Evolutionary conservation across 2,113 vertebrate genomes (phyloP).

Genomic region (Mus spicilegus): DNA sequence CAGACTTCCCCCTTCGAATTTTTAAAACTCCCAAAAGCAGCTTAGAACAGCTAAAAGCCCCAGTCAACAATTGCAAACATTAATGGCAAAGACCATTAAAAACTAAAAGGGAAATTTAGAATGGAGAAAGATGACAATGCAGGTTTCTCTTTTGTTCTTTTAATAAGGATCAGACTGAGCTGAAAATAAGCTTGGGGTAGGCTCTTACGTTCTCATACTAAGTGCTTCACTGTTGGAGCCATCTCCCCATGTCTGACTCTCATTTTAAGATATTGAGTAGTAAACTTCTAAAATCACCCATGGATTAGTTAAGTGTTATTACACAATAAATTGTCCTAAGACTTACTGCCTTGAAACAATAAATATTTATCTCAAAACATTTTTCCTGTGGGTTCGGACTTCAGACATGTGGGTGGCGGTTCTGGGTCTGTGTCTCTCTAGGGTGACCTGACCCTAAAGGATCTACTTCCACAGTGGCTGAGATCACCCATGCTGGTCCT

Average conservation of each 20-base stretch:
- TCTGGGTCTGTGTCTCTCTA: not conserved
- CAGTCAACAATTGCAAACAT: conserved; percentile 43
- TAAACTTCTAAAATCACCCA: not conserved
- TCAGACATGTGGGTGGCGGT: not conserved
- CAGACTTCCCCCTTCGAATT: not conserved
- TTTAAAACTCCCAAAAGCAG: conserved; percentile 36
- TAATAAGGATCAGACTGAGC: conserved; percentile 39
- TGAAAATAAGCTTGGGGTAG: conserved; percentile 22
- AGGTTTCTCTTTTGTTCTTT: not conserved
- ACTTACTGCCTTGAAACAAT: not conserved
- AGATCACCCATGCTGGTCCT: not conserved
- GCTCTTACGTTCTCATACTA: not conserved
- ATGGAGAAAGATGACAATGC: not conserved
- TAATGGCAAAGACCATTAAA: conserved; percentile 49
- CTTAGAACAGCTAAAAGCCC: conserved; percentile 57
- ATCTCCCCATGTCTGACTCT: not conserved
- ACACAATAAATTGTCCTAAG: not conserved
- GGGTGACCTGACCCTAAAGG: not conserved
- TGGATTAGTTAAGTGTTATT: not conserved
- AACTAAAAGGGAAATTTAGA: conserved; percentile 31
- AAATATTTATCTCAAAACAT: not conserved
- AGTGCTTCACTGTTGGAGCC: not conserved
- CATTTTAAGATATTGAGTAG: not conserved
- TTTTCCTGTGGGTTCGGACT: not conserved
- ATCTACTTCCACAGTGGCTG: not conserved